Evolutionary conservation across 2,888 invertebrate genomes (phyloP), one percentile per base, ranked within the genome.

Genomic region (Drosophila pegasa): DNA sequence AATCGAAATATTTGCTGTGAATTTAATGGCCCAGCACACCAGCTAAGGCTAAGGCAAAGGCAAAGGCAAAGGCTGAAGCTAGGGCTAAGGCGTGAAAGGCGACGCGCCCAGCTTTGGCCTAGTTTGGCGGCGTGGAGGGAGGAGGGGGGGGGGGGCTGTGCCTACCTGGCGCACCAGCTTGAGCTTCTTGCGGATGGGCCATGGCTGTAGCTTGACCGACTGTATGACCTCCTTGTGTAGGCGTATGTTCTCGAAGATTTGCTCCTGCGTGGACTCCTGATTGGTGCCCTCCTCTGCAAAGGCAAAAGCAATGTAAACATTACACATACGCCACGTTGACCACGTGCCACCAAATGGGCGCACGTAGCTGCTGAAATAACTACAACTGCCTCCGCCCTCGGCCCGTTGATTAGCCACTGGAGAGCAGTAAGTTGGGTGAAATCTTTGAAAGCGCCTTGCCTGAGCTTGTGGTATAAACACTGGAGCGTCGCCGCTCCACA

Each of bases 151-250:
- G 3, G 22, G 27, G 31, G 22, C 3, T 2, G 9, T 12, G 35
- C 88, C 62, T 83, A 94, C 94, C 93, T 95, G 95, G 83, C 96
- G 94, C 8, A 97, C 96, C 48, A 98, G 93, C 88, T 95, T 95
- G 20, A 97, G 93, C 90, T 98, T 98, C 84, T 96, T 94, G 57
- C 96, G 93, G 94, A 97, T 95, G 29, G 95, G 95, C 94, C 97
- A 95, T 3, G 97, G 97, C 88, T 97, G 97, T 87, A 96, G 94
- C 88, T 97, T 97, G 12, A 98, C 96, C 45, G 95, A 96, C 74
- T 96, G 95, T 71, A 98, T 93, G 0, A 98, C 97, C 92, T 98
- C 98, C 91, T 98, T 98, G 92, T 98, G 98, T 33, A 98, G 93
- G 76, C 96, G 95, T 67, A 98, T 95, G 88, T 97, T 98, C 92